A percentile compares a stretch with the other conserved stretches of the same genome.
These are phyloP conservation scores for Manis javanica DNA, from an alignment of 2,797 vertebrate species.

Conservation along the genomic window DNA sequence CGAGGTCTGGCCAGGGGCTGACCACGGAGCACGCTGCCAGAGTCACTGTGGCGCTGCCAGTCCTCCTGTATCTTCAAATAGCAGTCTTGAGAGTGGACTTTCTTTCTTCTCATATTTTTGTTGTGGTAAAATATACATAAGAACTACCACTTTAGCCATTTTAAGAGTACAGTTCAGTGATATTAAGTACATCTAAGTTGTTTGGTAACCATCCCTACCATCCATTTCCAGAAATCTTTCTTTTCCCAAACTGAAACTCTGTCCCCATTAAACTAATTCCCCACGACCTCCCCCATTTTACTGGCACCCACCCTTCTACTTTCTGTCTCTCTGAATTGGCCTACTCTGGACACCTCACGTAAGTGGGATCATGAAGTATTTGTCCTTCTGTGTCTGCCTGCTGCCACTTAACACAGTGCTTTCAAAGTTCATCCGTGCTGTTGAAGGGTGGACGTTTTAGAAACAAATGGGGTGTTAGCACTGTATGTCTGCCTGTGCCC, in stretches of 20 bases:
- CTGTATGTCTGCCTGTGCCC: neutral
- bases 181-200: too few species aligned
- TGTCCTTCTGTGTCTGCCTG: neutral
- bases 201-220: neutral
- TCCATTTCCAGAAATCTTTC: neutral
- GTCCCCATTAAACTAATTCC: neutral
- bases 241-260: neutral
- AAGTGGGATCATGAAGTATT: neutral
- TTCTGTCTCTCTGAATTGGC: neutral
- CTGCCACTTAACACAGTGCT: neutral
- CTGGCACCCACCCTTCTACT: neutral
- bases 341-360: neutral
- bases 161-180: neutral
- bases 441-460: neutral
- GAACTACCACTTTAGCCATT: neutral
- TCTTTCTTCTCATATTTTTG: neutral
- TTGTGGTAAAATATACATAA: neutral
- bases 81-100: neutral
- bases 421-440: neutral
- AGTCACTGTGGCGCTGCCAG: neutral
- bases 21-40: neutral
- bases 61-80: neutral
- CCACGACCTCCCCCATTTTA: fast-evolving
- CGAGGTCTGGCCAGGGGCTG: too few species aligned
- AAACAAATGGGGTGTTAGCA: neutral